Base-by-base conservation (phyloP, 2,797 vertebrate genomes). In the Chaenodraco wilsoni region DNA sequence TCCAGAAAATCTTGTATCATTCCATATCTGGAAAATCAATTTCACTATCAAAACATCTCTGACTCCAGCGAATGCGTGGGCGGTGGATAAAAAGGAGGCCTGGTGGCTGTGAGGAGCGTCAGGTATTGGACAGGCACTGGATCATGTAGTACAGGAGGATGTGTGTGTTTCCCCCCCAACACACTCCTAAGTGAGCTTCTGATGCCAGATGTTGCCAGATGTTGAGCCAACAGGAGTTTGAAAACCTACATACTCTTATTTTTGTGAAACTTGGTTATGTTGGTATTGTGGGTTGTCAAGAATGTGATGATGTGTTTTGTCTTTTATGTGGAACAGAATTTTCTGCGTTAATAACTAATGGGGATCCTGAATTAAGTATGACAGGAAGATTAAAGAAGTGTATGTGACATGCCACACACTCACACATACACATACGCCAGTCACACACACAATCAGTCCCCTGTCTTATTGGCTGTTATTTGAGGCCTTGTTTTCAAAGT, bases 21-120 rank as follows among this genome's bases (percentile, higher is more conserved):
- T 81, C 69, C 48, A 56, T 65, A 71, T 84, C 79, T 88, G 81
- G 78, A 64, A 78, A 89, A 81, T 78, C 33, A 13, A 45, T 88
- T 82, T 49, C 63, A 62, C 27, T 43, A 69, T 78, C 19, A 73
- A 71, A 84, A 71, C 72, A 59, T 74, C 33, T 46, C 51, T 44
- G 67, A 59, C 37, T 77, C 37, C n/a, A 68, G 70, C 46, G 73
- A 74, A 82, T 62, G 76, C 6, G 73, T 76, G 72, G 85, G 83
- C 12, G n/a, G 63, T 23, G 55, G 72, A 68, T 70, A 9, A 10
- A 40, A 56, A 66, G 27, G 44, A 57, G 54, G 58, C 62, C 65
- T 72, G 77, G 66, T 65, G 69, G 19, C 54, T 72, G 46, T 72
- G 46, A 80, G 71, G 77, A 72, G 69, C 52, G 46, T 65, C 76